These are phyloP conservation scores for Poicephalus gulielmi DNA, from an alignment of 2,113 vertebrate species.

Conservation along the genomic window DNA sequence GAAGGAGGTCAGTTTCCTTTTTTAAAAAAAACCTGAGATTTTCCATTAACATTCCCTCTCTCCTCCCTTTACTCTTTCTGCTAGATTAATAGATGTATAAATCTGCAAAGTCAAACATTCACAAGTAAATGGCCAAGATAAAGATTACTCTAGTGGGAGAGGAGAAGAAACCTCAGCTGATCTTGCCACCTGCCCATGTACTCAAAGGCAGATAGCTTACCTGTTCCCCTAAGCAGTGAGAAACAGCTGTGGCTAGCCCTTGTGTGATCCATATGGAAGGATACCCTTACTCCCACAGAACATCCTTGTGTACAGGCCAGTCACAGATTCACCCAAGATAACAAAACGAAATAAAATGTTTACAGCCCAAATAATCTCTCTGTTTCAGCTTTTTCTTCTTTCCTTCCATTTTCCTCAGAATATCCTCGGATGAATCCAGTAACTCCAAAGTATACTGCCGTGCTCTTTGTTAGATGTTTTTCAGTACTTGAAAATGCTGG, in stretches of 20 bases:
- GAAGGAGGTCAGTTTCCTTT: not conserved
- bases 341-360: not conserved
- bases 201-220: not conserved
- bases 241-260: not conserved
- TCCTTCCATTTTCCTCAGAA: not conserved
- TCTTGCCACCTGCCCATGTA: not conserved
- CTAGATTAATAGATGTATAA: slow-evolving; percentile 30
- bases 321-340: not conserved
- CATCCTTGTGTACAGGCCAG: not conserved
- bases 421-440: not conserved
- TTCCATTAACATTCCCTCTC: slow-evolving; percentile 54
- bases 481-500: not conserved
- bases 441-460: not conserved
- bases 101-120: slow-evolving; percentile 43
- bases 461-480: not conserved
- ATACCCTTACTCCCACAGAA: not conserved
- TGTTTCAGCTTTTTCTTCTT: not conserved
- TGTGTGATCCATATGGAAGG: not conserved
- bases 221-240: not conserved
- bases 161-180: not conserved
- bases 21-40: not conserved
- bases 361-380: not conserved
- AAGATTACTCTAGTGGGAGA: not conserved
- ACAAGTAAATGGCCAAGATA: not conserved
- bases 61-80: not conserved